Evolutionary conservation across 1,140 invertebrate genomes (phyloP), one percentile per base, ranked within the genome.

Genomic region (Oscheius sp.): DNA sequence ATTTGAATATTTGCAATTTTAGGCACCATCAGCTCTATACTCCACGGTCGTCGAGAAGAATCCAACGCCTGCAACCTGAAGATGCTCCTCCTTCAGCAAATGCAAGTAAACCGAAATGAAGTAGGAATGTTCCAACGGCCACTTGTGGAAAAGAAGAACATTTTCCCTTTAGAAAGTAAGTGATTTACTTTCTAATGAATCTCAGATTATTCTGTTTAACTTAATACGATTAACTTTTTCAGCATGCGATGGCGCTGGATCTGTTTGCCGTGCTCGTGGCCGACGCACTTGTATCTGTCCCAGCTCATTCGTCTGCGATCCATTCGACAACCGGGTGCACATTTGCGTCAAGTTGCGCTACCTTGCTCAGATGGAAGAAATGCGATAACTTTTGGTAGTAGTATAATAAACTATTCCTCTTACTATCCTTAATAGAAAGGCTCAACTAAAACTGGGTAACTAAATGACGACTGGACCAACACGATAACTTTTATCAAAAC

Each of bases 261-360:
- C 67, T 7, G 49, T 55, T 7, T 68, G 67, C 29, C 52, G 67
- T n/a, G 31, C 45, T 7, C 32, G 49, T 28, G 29, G 67, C 28
- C 10, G 49, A 13, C 49, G 67, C 31, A 36, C 49, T 2, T 68
- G 67, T 42, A 23, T 68, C 23, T 68, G 67, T 31, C 52, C 32
- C 0, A 55, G 35, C 28, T 32, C 52, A 18, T 61, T 38, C 26
- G 67, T 68, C 10, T 68, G 67, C 55, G 67, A 68, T 28, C 52
- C 67, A 13, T 34, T 55, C 36, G 55, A 68, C 55, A 59, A 49
- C 36, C 18, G 36, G 26, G 18, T 68, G n/a, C 67, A 68, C 61
- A 26, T 68, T 18, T 68, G 67, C 34, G 52, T 61, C 20, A 68
- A 68, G 45, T 38, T 68, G 10, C 29, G 55, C 29, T 68, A 68